A percentile compares a stretch with the other conserved stretches of the same genome.
Evolutionary conservation across 2,113 vertebrate genomes (phyloP).

Genomic region (Hydrolagus affinis): DNA sequence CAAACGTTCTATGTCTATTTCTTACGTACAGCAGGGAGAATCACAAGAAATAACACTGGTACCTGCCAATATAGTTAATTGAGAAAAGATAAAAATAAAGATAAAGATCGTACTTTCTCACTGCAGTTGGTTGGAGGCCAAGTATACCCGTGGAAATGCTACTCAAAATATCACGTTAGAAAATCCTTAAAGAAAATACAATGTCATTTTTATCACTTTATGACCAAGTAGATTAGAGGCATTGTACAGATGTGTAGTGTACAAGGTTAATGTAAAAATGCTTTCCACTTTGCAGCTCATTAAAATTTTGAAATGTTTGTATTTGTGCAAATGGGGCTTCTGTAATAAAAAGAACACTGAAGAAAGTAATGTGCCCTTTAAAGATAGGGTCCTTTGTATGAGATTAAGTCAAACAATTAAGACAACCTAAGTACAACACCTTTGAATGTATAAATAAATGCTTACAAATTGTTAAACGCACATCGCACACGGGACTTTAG

Average conservation of each 20-base stretch:
- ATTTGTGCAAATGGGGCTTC: neutral
- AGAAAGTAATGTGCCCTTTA: neutral
- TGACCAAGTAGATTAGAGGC: too few relatives aligned
- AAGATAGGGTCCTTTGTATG: neutral
- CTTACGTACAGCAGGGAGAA: neutral
- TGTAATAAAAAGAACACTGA: neutral
- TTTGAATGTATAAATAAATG: neutral
- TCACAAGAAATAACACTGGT: neutral
- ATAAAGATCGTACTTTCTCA: neutral
- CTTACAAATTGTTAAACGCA: neutral
- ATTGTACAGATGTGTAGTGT: neutral
- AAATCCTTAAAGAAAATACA: neutral
- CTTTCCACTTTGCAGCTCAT: neutral
- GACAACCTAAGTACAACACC: neutral
- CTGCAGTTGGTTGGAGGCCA: neutral
- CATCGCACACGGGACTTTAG: neutral
- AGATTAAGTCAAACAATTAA: neutral
- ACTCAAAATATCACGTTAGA: neutral
- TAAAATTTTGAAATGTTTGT: neutral
- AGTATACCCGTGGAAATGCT: neutral
- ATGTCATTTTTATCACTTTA: neutral
- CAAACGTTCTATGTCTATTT: neutral
- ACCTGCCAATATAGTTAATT: neutral
- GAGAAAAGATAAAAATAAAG: neutral
- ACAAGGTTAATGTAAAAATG: neutral